These are phyloP conservation scores for Mythimna impura DNA, from an alignment of 2,888 invertebrate genomes.

Conservation along the genomic window DNA sequence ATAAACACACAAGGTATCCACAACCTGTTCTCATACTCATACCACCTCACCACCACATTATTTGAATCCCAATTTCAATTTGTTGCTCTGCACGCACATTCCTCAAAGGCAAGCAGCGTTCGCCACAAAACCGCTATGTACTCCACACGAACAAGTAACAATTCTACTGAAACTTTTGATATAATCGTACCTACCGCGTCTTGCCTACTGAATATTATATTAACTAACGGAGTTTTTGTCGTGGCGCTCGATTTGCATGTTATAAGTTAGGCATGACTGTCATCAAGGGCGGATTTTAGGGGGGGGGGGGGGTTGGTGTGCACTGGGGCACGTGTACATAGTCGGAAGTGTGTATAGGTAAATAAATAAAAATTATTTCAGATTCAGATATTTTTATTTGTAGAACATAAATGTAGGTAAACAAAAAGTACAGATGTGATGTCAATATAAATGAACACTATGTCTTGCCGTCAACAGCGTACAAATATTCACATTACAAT, in stretches of 20 bases:
- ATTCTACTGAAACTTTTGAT: constrained; percentile 78
- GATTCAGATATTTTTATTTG: too few species aligned
- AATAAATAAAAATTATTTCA: too few species aligned
- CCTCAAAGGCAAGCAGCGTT: constrained; percentile 22
- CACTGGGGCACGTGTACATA: too few species aligned
- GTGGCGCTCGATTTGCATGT: constrained; percentile 84
- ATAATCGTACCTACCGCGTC: constrained; percentile 74
- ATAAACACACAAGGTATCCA: not conserved
- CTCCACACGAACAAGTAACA: constrained; percentile 46
- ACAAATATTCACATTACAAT: too few species aligned
- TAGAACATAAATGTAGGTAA: too few species aligned
- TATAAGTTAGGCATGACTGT: constrained; percentile 78
- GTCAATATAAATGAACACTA: too few species aligned
- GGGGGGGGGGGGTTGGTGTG: too few species aligned
- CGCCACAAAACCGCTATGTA: constrained; percentile 36
- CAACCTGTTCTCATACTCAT: not conserved
- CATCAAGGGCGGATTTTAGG: constrained; percentile 3
- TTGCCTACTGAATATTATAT: constrained; percentile 87
- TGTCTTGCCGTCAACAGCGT: too few species aligned
- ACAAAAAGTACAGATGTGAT: too few species aligned
- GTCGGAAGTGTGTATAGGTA: too few species aligned
- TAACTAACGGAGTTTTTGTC: constrained; percentile 81
- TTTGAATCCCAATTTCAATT: constrained; percentile 28
- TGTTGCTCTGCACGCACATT: constrained; percentile 10
- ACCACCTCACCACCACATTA: constrained; percentile 12